Evolutionary conservation across 2,888 invertebrate species (phyloP).

Genomic region (Drosophila paranaensis): DNA sequence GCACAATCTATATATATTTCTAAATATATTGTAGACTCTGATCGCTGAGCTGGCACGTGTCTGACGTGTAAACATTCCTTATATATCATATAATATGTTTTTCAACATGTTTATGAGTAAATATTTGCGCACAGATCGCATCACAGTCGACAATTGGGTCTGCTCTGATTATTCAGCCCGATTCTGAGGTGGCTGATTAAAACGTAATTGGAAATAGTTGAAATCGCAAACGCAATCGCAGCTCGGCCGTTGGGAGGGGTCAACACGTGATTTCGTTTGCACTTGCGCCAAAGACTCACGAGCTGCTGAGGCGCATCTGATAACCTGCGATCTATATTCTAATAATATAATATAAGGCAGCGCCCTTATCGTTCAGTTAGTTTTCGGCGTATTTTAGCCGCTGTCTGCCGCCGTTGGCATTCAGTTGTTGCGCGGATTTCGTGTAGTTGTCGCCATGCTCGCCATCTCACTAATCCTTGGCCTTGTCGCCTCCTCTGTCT

Average conservation of each 20-base stretch:
- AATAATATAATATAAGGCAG: slow-evolving; percentile 10
- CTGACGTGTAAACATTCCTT: not conserved
- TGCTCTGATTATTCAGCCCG: slow-evolving; percentile 7
- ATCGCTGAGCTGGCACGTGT: slow-evolving; percentile 7
- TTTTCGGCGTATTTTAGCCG: slow-evolving; percentile 47
- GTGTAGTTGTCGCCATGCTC: slow-evolving; percentile 48
- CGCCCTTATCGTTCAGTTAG: slow-evolving; percentile 19
- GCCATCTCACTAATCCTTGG: slow-evolving; percentile 54
- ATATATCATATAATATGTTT: not conserved
- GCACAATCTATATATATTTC: not conserved
- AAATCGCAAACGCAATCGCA: slow-evolving; percentile 10
- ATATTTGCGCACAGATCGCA: not conserved
- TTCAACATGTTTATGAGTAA: not conserved
- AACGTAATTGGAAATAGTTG: slow-evolving; percentile 1
- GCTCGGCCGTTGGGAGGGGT: not conserved
- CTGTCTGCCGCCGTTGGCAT: slow-evolving; percentile 17
- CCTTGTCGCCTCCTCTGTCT: slow-evolving; percentile 45
- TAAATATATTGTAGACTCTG: not conserved
- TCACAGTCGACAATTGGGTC: slow-evolving; percentile 6
- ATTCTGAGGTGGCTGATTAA: slow-evolving; percentile 17
- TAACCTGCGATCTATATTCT: slow-evolving; percentile 41
- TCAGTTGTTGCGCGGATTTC: slow-evolving; percentile 52
- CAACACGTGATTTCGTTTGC: slow-evolving; percentile 68
- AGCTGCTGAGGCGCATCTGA: slow-evolving; percentile 45
- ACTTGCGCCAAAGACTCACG: slow-evolving; percentile 40